Conservation (phyloP, 2,888 invertebrate species). For the Thera britannica region DNA sequence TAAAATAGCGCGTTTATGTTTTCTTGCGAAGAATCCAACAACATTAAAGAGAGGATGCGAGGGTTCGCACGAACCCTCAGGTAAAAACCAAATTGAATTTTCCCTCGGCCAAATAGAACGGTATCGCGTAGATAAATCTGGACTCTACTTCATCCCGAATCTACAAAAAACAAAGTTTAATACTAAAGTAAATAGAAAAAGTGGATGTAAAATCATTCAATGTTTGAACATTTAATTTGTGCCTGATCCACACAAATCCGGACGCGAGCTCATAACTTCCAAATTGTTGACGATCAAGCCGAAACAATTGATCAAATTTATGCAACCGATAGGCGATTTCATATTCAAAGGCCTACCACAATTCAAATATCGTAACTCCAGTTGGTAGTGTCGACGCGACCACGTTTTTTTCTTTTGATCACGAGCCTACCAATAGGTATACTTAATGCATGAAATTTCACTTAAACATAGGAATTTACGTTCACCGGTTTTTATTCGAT, state of each 20-base stretch:
- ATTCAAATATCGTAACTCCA: slow-evolving; percentile 12
- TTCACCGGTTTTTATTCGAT: slow-evolving; percentile 25
- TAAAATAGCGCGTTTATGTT: slow-evolving; percentile 66
- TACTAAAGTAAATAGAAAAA: slow-evolving; percentile 81
- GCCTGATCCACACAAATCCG: slow-evolving; percentile 54
- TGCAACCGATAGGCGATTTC: slow-evolving; percentile 32
- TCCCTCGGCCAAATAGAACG: slow-evolving; percentile 76
- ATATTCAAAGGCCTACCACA: slow-evolving; percentile 30
- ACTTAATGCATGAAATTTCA: background rate
- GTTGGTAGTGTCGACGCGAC: slow-evolving; percentile 12
- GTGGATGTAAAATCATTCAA: slow-evolving; percentile 71
- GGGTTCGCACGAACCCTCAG: slow-evolving; percentile 75
- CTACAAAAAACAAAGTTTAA: slow-evolving; percentile 80
- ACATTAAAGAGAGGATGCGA: slow-evolving; percentile 71
- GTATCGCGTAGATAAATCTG: slow-evolving; percentile 82
- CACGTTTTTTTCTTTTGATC: slow-evolving; percentile 1
- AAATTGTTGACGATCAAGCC: slow-evolving; percentile 44
- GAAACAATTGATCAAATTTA: slow-evolving; percentile 34
- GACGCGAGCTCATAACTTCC: slow-evolving; percentile 47
- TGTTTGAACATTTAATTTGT: slow-evolving; percentile 73
- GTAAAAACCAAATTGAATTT: slow-evolving; percentile 83
- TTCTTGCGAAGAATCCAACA: slow-evolving; percentile 64
- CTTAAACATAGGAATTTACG: slow-evolving; percentile 14
- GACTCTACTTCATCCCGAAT: slow-evolving; percentile 71
- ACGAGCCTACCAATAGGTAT: slow-evolving; percentile 2